Conservation (phyloP, 2,888 invertebrate genomes). For the Cephus rjabovi region DNA sequence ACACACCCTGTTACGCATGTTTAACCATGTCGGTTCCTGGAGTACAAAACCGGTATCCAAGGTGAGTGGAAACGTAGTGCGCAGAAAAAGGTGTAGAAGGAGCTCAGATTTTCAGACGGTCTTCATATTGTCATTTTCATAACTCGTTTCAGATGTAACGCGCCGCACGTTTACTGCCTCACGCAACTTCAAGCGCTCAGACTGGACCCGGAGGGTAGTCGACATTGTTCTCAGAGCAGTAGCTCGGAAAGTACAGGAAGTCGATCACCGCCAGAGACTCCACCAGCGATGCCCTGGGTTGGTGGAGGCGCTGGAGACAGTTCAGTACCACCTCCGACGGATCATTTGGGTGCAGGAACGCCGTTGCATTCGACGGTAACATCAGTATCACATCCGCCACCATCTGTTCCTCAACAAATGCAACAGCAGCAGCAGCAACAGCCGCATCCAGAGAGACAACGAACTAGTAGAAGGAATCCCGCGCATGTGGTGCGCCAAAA, state of each 20-base stretch:
- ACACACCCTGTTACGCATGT: conserved; percentile 60
- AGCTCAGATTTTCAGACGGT: not conserved
- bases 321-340: conserved; percentile 39
- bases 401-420: conserved; percentile 43
- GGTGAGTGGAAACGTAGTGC: conserved; percentile 38
- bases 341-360: conserved; percentile 39
- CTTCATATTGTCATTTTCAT: not conserved
- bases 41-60: conserved; percentile 59
- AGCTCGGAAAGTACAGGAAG: conserved; percentile 68
- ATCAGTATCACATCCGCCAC: conserved; percentile 63
- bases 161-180: conserved; percentile 63
- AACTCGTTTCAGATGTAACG: conserved; percentile 48
- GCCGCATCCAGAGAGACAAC: conserved; percentile 44
- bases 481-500: conserved; percentile 58
- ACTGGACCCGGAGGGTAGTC: conserved; percentile 67
- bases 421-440: conserved; percentile 32
- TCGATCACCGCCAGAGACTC: conserved; percentile 72
- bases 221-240: conserved; percentile 69
- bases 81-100: not conserved
- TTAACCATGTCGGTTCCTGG: conserved; percentile 59
- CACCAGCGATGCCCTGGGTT: conserved; percentile 68
- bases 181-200: conserved; percentile 68
- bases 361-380: conserved; percentile 66
- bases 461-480: conserved; percentile 52
- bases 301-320: conserved; percentile 40